These are phyloP conservation scores for Otocyon megalotis DNA, from an alignment of 2,113 vertebrate species.

Conservation along the genomic window DNA sequence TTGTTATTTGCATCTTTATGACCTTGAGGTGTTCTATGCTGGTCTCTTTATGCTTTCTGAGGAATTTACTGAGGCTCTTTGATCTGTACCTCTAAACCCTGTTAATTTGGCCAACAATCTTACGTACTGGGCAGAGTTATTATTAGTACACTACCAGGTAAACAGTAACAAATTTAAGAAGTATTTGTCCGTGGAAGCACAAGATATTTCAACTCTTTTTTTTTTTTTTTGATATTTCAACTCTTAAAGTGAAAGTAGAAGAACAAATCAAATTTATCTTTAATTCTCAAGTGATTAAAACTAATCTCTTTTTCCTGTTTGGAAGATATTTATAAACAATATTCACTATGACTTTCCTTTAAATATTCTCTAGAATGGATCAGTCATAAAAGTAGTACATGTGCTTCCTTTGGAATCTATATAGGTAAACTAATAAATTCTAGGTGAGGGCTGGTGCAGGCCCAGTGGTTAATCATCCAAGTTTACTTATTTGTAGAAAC, in stretches of 20 bases:
- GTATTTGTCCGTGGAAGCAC: neutral
- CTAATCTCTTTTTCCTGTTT: neutral
- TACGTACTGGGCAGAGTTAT: neutral
- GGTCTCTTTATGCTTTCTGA: neutral
- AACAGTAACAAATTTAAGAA: neutral
- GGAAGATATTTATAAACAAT: neutral
- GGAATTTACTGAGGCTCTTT: neutral
- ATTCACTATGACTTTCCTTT: neutral
- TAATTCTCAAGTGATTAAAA: neutral
- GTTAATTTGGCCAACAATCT: neutral
- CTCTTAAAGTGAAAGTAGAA: slow-evolving; percentile 17
- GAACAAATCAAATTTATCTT: neutral
- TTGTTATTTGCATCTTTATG: neutral
- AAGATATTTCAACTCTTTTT: slow-evolving; percentile 11
- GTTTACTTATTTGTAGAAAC: neutral
- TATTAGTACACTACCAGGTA: neutral
- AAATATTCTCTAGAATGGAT: neutral
- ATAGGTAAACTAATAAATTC: neutral
- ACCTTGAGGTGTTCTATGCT: neutral
- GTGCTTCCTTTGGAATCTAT: neutral
- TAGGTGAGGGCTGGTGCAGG: neutral
- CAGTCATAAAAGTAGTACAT: neutral
- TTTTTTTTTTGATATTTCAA: neutral
- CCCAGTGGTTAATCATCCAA: neutral
- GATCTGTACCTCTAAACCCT: neutral